phyloP scores from a whole-genome alignment of 2,888 invertebrate species.

The Fragum fragum region DNA sequence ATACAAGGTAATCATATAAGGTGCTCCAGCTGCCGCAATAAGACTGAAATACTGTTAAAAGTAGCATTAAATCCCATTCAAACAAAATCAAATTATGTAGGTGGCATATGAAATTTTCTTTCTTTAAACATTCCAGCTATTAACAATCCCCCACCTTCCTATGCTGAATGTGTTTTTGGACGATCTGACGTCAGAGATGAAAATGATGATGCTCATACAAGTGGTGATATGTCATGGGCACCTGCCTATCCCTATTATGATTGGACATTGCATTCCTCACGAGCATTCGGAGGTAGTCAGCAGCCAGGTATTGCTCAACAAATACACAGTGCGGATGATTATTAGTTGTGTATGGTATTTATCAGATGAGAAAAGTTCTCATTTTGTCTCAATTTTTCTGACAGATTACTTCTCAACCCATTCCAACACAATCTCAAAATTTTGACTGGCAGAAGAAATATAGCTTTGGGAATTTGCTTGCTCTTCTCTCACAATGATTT shows the following conservation, averaged over 20 bases:
- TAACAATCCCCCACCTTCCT: slow-evolving; percentile 76
- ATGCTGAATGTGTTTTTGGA: slow-evolving; percentile 82
- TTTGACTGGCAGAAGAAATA: too few species aligned
- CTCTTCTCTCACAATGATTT: too few species aligned
- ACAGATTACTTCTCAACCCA: too few species aligned
- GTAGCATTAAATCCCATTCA: too few species aligned
- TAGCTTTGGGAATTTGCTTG: too few species aligned
- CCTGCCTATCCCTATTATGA: slow-evolving; percentile 83
- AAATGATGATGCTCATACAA: slow-evolving; percentile 81
- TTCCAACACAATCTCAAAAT: too few species aligned
- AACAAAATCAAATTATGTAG: too few species aligned
- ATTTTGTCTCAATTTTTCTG: not conserved
- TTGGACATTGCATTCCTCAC: slow-evolving; percentile 69
- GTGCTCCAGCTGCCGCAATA: too few species aligned
- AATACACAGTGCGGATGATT: slow-evolving; percentile 12
- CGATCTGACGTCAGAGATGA: slow-evolving; percentile 77
- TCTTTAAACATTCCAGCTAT: slow-evolving; percentile 56
- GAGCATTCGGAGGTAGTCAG: slow-evolving; percentile 52
- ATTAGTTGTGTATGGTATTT: not conserved
- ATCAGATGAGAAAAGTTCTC: too few species aligned
- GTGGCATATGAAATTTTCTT: too few species aligned
- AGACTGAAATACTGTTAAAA: too few species aligned
- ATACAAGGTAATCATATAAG: too few species aligned
- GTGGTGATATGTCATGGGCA: slow-evolving; percentile 76
- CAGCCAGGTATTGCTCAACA: slow-evolving; percentile 37